Base-by-base conservation (phyloP, 2,113 vertebrate genomes). In the Pelusios castaneus region DNA sequence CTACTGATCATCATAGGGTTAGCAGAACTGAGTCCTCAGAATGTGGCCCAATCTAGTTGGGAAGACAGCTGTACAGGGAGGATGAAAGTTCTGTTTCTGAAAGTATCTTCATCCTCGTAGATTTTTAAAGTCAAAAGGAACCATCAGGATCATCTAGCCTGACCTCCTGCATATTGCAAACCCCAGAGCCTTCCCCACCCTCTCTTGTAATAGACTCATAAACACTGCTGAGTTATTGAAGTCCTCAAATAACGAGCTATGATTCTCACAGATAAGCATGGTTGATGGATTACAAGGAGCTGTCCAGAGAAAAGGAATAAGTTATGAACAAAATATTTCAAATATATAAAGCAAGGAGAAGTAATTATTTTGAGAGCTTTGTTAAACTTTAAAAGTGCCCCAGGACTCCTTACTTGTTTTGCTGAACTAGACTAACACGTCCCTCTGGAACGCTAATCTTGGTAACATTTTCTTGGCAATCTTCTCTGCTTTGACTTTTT, bases 271-370 rank as follows among this genome's bases (percentile, higher is more conserved):
- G 25, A 8, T 67, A 70, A 56, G 47, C 3, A 80, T 84, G 51
- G 91, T 67, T 17, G 10, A 54, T 38, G 31, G 56, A 89, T 54
- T 5, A 92, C 0, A 2, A 95, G 94, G 95, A 97, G 84, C 29
- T 97, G 96, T 95, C 97, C 92, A 97, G 93, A 63, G 95, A 95
- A 95, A 95, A 95, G 73, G 94, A 97, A 97, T 25, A 75, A 75
- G 38, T 75, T 43, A 75, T 84, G 2, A 58, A 91, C 95, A 94
- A 96, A 95, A 90, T 95, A 94, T 92, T 95, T 96, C 91, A 93
- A 95, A 97, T 78, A 89, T 75, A 94, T 24, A 84, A 95, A 96
- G 90, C 82, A 92, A 92, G 93, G 95, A 95, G 95, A 96, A 95
- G 95, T 95, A 80, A 54, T 94, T 91, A 51, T 51, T 51, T 51